Evolutionary conservation across 2,113 vertebrate species (phyloP).

Genomic region (Psephotus haematonotus): DNA sequence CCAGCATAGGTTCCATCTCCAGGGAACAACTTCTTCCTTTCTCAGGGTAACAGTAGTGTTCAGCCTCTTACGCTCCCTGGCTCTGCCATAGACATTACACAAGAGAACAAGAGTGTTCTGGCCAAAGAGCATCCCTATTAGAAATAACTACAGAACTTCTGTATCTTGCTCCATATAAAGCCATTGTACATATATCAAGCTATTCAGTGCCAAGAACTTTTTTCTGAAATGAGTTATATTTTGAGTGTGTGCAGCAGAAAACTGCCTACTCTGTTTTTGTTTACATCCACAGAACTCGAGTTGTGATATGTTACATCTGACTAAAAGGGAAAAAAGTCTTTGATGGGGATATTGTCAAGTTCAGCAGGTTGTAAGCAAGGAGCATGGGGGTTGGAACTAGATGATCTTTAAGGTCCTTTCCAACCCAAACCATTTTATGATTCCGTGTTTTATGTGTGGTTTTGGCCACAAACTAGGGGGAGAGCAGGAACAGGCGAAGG

Average conservation of each 20-base stretch:
- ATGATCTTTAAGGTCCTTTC: neutral
- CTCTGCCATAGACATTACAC: neutral
- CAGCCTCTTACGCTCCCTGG: fast-evolving
- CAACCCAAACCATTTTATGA: neutral
- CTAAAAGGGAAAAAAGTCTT: neutral
- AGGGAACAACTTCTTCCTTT: neutral
- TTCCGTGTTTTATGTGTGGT: neutral
- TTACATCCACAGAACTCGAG: neutral
- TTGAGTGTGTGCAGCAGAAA: neutral
- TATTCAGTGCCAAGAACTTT: neutral
- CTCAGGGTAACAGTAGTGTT: neutral
- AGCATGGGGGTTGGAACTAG: neutral
- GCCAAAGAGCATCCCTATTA: neutral
- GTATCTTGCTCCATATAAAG: neutral
- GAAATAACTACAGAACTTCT: neutral
- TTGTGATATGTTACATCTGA: neutral
- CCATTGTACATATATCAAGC: neutral
- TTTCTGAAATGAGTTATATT: neutral
- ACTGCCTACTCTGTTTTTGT: neutral
- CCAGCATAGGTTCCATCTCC: neutral
- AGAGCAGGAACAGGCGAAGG: neutral
- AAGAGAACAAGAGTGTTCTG: neutral
- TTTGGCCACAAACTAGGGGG: neutral
- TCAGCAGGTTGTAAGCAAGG: neutral
- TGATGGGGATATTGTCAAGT: neutral